Base-by-base conservation (phyloP, 2,797 vertebrate genomes). In the Micrastur ruficollis region DNA sequence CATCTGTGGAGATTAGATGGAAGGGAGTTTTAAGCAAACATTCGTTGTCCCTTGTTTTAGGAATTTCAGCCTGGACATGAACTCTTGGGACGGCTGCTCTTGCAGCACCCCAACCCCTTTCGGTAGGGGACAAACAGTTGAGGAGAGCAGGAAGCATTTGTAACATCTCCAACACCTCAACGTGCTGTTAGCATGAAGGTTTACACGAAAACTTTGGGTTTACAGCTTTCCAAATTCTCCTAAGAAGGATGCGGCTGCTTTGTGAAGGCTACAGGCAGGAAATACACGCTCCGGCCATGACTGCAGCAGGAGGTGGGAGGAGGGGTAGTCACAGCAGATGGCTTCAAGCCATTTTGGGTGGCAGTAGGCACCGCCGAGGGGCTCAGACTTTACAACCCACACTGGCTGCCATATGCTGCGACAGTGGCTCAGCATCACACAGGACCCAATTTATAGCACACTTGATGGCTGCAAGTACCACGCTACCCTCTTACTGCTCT, bases 1-100 rank as follows among this genome's bases (percentile, higher is more conserved):
- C 92, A 96, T 97, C 95, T 97, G 86, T 52, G 79, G 83, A 97
- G 89, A 90, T 32, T 56, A 94, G 94, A 95, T 59, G 62, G 92
- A 94, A 94, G 85, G 86, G 90, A 96, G 91, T 95, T 93, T 94
- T 91, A 83, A 96, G 96, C 84, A 95, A 84, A 61, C 59, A 59
- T 94, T 79, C 58, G 17, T 75, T 72, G 80, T 66, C 88, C 90
- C 83, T 85, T 72, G 52, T 88, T 84, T 94, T 66, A 94, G 67
- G 67, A 79, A 21, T 70, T 53, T 67, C 72, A 31, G 46, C 68
- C 50, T 75, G 81, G 72, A 92, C 47, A 34, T 6, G 15, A 92
- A 68, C 53, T 76, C 76, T 67, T 20, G 23, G n/a, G 88, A 66
- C 83, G 46, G 34, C 40, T 86, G 59, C 53, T 93, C 67, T 26